phyloP scores from a whole-genome alignment of 2,888 invertebrate genomes.

The Catocala nupta region DNA sequence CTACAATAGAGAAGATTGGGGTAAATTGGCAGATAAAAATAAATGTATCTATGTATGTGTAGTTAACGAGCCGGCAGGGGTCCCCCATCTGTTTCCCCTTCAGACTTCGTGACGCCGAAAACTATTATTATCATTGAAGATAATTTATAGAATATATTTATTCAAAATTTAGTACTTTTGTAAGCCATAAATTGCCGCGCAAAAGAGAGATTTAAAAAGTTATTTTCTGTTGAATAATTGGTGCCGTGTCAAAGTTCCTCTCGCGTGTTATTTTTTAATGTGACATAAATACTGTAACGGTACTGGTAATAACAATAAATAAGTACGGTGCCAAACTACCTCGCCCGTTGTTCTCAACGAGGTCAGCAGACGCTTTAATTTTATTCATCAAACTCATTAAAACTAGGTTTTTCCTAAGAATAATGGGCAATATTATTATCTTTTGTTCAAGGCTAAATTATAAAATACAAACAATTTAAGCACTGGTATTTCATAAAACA shows the following conservation, averaged over 20 bases:
- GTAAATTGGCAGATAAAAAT: conserved; percentile 85
- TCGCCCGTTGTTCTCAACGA: conserved; percentile 21
- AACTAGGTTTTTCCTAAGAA: conserved; percentile 24
- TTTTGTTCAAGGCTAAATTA: conserved; percentile 24
- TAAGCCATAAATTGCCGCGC: conserved; percentile 40
- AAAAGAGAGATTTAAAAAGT: conserved; percentile 39
- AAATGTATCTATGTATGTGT: conserved; percentile 78
- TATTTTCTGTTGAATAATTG: conserved; percentile 40
- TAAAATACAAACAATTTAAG: conserved; percentile 6
- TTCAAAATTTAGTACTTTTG: conserved; percentile 39
- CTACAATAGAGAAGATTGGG: conserved; percentile 80
- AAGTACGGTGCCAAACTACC: conserved; percentile 37
- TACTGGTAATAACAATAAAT: conserved; percentile 42
- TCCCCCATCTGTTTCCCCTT: conserved; percentile 73
- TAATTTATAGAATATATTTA: conserved; percentile 54
- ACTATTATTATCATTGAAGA: conserved; percentile 68
- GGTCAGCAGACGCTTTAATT: conserved; percentile 20
- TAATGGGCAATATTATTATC: conserved; percentile 24
- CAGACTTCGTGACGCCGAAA: conserved; percentile 75
- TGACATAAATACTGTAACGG: conserved; percentile 46
- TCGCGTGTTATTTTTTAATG: conserved; percentile 42
- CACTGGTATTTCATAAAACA: too few relatives aligned
- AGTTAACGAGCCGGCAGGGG: conserved; percentile 80
- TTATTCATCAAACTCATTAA: conserved; percentile 32
- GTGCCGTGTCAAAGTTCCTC: conserved; percentile 41